A percentile compares a stretch with the other conserved stretches of the same genome.
Conservation (phyloP, 2,113 vertebrate genomes). For the Choloepus hoffmanni region DNA sequence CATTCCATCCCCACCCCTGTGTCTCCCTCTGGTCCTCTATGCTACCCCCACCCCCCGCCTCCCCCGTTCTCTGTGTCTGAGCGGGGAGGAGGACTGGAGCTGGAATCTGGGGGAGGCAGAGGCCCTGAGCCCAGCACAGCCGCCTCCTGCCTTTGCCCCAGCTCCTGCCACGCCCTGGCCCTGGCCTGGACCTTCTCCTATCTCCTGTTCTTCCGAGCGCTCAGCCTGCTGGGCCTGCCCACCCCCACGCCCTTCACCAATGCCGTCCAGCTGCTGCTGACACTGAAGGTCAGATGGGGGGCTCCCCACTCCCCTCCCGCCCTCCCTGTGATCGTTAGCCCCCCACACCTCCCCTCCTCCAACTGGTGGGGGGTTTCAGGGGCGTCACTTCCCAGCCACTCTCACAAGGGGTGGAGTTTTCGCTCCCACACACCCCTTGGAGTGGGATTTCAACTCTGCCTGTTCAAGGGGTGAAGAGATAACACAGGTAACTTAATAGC, state of each 20-base stretch:
- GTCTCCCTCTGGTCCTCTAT: background rate
- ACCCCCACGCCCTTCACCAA: slow-evolving; percentile 92
- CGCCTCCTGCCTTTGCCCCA: slow-evolving; percentile 69
- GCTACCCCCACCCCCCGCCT: no score
- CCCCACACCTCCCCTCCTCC: no score
- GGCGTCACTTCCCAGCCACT: background rate
- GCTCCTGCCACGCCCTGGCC: slow-evolving; percentile 89
- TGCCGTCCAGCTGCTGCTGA: slow-evolving; percentile 93
- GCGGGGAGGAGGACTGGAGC: background rate
- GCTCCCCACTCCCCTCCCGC: background rate
- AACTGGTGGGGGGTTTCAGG: background rate
- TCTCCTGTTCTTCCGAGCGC: slow-evolving; percentile 93
- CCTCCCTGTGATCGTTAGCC: background rate
- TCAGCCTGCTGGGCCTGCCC: slow-evolving; percentile 88
- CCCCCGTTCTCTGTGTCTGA: background rate
- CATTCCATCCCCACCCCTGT: background rate
- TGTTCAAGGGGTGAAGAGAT: background rate
- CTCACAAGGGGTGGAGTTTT: rapidly evolving
- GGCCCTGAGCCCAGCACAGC: background rate
- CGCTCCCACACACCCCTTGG: background rate
- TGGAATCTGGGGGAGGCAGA: background rate
- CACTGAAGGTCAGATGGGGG: slow-evolving; percentile 89
- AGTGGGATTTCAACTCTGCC: background rate
- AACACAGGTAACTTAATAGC: rapidly evolving
- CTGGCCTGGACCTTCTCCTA: slow-evolving; percentile 94